Evolutionary conservation across 2,113 vertebrate genomes (phyloP), one percentile per base, ranked within the genome.

Genomic region (Petrocephalus microphthalmus): DNA sequence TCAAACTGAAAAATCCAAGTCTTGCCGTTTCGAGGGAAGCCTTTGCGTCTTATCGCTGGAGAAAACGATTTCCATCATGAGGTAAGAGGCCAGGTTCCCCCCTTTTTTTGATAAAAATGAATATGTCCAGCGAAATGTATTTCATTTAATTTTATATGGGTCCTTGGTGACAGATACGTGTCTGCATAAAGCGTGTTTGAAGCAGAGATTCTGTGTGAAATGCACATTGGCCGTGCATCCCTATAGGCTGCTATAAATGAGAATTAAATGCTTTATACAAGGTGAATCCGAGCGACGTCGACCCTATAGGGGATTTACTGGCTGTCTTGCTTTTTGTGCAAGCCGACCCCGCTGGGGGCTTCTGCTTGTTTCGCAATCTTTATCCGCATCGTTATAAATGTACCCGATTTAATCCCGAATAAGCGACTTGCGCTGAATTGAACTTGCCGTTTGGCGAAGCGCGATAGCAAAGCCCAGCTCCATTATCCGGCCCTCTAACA

Each of bases 51-150:
- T 52, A 45, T 60, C 29, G 49, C 29, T 42, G 84, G 56, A 67
- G 82, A 89, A 90, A 87, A 56, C 74, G 53, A n/a, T 54, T 33
- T 81, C 82, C 88, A 89, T 6, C 90, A 96, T 95, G 95, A 96
- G 95, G 95, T 95, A 92, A 95, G 94, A 45, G 88, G 56, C 84
- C 13, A 22, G 0, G 17, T 89, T n/a, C 83, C 54, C 2, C 54
- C 2, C 49, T 87, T 74, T 47, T n/a, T 25, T 64, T 56, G 49
- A 88, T 53, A 15, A n/a, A 89, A 89, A 33, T 57, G 33, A 19
- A 25, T 33, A 20, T 74, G 11, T 78, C 49, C 57, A 87, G 51
- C 25, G 13, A 29, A 67, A 67, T 29, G 11, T 67, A 67, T 67
- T 67, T 67, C n/a, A 33, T 85, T 54, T 33, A 22, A 2, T 53